These are phyloP conservation scores for Nothobranchius furzeri DNA, from an alignment of 2,113 vertebrate genomes.

Conservation along the genomic window DNA sequence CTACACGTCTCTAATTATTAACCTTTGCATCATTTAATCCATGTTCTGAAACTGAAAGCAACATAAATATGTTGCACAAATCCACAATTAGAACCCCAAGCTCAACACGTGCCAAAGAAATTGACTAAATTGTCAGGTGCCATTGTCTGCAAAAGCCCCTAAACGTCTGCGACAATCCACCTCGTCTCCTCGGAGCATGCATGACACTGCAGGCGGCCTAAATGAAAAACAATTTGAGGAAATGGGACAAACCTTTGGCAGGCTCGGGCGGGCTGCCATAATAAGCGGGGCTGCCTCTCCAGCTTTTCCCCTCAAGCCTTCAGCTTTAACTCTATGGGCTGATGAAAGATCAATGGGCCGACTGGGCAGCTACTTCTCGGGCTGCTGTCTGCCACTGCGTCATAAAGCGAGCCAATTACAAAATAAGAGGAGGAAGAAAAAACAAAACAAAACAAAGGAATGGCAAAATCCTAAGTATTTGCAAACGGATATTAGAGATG, in stretches of 20 bases:
- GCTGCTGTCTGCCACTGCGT: conserved; percentile 65
- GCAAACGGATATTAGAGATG: conserved; percentile 43
- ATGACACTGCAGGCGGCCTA: conserved; percentile 56
- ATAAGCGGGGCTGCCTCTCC: conserved; percentile 64
- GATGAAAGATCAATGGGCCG: conserved; percentile 79
- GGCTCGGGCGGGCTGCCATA: conserved; percentile 78
- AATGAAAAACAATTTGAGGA: conserved; percentile 81
- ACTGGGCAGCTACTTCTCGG: conserved; percentile 59
- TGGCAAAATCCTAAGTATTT: conserved; percentile 44
- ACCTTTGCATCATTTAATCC: conserved; percentile 6
- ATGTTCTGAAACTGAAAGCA: neutral
- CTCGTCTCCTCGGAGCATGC: conserved; percentile 61
- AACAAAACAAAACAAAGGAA: conserved; percentile 46
- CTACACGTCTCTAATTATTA: neutral
- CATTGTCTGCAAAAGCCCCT: conserved; percentile 49
- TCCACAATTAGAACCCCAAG: conserved; percentile 13
- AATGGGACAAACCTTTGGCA: conserved; percentile 78
- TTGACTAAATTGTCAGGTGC: neutral
- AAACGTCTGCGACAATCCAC: conserved; percentile 69
- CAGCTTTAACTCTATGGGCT: conserved; percentile 66
- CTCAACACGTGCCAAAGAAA: neutral
- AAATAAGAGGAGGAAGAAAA: conserved; percentile 34
- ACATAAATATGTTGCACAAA: conserved; percentile 4
- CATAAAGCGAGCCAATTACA: conserved; percentile 72
- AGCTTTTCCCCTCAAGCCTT: conserved; percentile 62